Conservation (phyloP, 1,140 invertebrate genomes). For the Brachystomella parvula region DNA sequence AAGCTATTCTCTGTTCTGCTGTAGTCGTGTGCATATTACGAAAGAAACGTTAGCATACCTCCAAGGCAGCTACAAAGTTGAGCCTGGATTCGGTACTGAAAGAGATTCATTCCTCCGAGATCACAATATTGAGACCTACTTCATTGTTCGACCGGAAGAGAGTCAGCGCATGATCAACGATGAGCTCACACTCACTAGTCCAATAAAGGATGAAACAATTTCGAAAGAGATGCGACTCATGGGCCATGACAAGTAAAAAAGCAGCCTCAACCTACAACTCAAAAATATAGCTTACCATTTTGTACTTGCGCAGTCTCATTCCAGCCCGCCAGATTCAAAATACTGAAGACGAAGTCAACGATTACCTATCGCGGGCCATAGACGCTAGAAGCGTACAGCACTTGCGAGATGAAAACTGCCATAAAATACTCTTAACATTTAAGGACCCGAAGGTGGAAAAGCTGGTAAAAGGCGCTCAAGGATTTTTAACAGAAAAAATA, state of each 20-base stretch:
- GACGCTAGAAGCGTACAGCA: slow-evolving; percentile 87
- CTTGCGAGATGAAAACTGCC: slow-evolving; percentile 73
- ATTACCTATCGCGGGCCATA: slow-evolving; percentile 86
- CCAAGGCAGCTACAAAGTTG: slow-evolving; percentile 79
- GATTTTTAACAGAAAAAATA: not conserved
- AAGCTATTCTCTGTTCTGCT: too few relatives aligned
- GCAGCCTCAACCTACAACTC: slow-evolving; percentile 37
- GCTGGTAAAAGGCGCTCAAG: slow-evolving; percentile 53
- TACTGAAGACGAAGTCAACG: slow-evolving; percentile 72
- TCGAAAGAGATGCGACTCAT: slow-evolving; percentile 79
- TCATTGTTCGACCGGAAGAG: slow-evolving; percentile 56
- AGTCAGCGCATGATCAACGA: slow-evolving; percentile 37
- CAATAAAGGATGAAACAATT: slow-evolving; percentile 48
- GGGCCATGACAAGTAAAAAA: slow-evolving; percentile 72
- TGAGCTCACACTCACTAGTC: not conserved
- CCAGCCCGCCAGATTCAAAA: not conserved
- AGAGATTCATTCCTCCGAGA: slow-evolving; percentile 80
- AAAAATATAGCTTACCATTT: not conserved
- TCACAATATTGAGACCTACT: slow-evolving; percentile 84
- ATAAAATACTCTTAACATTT: slow-evolving; percentile 70
- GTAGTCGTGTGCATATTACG: slow-evolving; percentile 89
- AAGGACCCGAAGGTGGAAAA: slow-evolving; percentile 64
- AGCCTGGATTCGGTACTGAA: slow-evolving; percentile 72
- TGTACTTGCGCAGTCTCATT: not conserved
- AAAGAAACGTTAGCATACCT: slow-evolving; percentile 78